Base-by-base conservation (phyloP, 53 echinoderm and acorn worm species). In the Hippasteria phrygiana region DNA sequence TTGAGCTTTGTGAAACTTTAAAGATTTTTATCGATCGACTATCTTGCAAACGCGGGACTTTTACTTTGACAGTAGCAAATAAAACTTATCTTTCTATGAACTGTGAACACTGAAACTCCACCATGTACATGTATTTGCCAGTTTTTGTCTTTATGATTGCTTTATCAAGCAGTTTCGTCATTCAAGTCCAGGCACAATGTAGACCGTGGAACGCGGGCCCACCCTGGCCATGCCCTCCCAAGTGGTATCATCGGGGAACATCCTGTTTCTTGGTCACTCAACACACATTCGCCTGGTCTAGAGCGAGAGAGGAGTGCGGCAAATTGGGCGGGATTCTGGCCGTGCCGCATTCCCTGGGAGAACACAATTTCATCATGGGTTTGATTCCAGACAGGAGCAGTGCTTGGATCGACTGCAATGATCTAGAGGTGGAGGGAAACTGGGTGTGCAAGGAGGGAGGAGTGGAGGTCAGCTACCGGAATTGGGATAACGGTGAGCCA, bases 391-490 rank as follows among this genome's bases (percentile, higher is more conserved):
- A 41, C 29, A 20, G 32, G 4, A 20, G 54, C 39, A 16, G 36
- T 2, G 36, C 26, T 20, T 78, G 78, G 78, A 78, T 78, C 78
- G 78, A 78, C 78, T 78, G 78, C 56, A 78, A 39, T 36, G 78
- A 78, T 31, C 22, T 55, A 56, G 78, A 5, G 37, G n/a, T 14
- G 11, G 62, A 41, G 26, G 78, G 78, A 35, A 13, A 0, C 4
- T 78, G 78, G 78, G 55, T 17, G 26, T 78, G 59, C 56, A 18
- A 9, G 11, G 55, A 56, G 31, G 39, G 39, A 36, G 71, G 38
- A 18, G 71, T 31, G 39, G 71, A 16, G 12, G 71, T 71, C 38
- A 37, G 32, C 38, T 71, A 31, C 71, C 10, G 71, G 39, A 37
- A 37, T 36, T 71, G 71, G 71, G 2, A 9, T 16, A 2, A 14